phyloP scores from a whole-genome alignment of 2,888 invertebrate species.

The Ectemnius cavifrons region DNA sequence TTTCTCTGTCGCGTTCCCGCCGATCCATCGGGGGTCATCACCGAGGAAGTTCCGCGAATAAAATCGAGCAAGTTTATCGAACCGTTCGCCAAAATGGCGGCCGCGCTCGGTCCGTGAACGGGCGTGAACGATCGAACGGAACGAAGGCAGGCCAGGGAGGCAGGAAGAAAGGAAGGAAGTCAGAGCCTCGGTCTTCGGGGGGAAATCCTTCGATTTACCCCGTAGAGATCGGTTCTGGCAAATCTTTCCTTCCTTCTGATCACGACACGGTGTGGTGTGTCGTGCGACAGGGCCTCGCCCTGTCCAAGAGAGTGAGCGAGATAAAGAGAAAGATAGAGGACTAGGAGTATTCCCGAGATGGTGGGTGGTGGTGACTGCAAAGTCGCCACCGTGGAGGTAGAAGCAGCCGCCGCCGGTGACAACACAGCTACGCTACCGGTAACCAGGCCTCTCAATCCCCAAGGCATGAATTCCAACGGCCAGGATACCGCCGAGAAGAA shows the following conservation, averaged over 20 bases:
- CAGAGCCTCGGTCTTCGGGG: constrained; percentile 1
- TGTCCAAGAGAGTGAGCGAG: constrained; percentile 25
- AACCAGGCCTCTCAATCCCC: constrained; percentile 84
- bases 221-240: constrained; percentile 26
- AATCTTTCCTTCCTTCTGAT: constrained; percentile 34
- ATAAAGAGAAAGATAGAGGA: constrained; percentile 9
- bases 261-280: constrained; percentile 42
- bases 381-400: constrained; percentile 93
- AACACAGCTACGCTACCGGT: constrained; percentile 94
- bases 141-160: neutral
- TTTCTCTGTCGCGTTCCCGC: neutral
- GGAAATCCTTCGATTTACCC: constrained; percentile 8
- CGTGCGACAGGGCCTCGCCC: constrained; percentile 4
- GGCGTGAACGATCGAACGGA: constrained; percentile 33
- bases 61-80: constrained; percentile 2
- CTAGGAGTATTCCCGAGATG: constrained; percentile 73
- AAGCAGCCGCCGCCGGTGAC: constrained; percentile 84
- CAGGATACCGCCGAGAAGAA: constrained; percentile 87
- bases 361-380: constrained; percentile 89
- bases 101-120: constrained; percentile 34
- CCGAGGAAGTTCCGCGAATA: neutral
- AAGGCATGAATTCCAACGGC: constrained; percentile 83
- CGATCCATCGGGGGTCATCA: neutral
- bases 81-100: constrained; percentile 74
- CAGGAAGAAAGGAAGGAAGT: neutral